Evolutionary conservation across 2,113 vertebrate species (phyloP).

Genomic region (Oncorhynchus mykiss): DNA sequence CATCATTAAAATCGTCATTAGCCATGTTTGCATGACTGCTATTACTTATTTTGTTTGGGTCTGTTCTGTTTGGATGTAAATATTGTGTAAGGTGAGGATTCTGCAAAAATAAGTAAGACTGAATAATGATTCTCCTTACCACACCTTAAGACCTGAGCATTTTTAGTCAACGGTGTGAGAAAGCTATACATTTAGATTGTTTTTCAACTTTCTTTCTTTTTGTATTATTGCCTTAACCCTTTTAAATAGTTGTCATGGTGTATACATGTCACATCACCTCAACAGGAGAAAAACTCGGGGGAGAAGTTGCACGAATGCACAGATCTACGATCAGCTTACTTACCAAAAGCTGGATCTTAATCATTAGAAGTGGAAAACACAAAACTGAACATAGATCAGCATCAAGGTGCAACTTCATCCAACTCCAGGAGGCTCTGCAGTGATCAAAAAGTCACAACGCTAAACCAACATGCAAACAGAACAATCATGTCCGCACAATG

Average conservation of each 20-base stretch:
- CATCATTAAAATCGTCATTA: constrained; percentile 56
- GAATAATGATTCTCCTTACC: no score
- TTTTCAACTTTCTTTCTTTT: no score
- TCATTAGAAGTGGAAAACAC: neutral
- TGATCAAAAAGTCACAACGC: neutral
- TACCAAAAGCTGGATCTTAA: constrained; percentile 2
- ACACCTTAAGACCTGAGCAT: no score
- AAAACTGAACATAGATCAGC: neutral
- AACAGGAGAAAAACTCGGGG: no score
- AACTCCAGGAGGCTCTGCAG: neutral
- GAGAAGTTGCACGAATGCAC: constrained; percentile 25
- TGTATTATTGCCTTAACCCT: no score
- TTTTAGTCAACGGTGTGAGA: no score
- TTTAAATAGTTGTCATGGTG: constrained; percentile 1
- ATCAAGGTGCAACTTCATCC: neutral
- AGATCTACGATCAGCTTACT: constrained; percentile 25
- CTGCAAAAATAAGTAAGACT: no score
- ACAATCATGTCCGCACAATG: neutral
- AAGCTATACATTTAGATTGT: no score
- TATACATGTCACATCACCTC: constrained; percentile 16
- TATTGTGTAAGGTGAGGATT: no score
- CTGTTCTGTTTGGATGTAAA: no score
- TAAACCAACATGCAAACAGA: neutral
- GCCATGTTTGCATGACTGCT: neutral
- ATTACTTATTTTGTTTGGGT: no score